Percentiles rank a stretch among this genome's conserved stretches.
Evolutionary conservation across 1,140 invertebrate species (phyloP).

Genomic region (Rhopalosiphum padi): DNA sequence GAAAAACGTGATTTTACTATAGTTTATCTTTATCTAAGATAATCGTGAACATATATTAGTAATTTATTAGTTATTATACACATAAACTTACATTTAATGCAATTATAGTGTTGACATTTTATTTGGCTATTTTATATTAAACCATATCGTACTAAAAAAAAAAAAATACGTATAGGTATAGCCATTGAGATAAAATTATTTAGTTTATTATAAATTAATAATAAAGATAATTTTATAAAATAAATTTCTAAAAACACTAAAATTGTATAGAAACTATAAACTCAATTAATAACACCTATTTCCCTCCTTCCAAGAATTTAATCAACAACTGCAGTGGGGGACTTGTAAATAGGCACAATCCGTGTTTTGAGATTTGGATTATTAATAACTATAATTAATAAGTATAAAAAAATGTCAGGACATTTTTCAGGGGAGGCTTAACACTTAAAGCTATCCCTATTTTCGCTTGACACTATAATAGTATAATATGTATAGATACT

Average conservation of each 20-base stretch:
- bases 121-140: not conserved
- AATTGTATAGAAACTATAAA: not conserved
- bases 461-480: not conserved
- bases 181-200: not conserved
- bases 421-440: not conserved
- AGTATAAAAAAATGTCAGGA: not conserved
- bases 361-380: too few relatives aligned
- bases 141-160: not conserved
- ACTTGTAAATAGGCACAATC: not conserved
- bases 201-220: not conserved
- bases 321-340: not conserved
- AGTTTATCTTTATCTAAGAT: not conserved
- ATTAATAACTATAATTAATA: too few relatives aligned
- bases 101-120: not conserved
- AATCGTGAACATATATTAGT: not conserved
- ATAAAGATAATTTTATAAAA: not conserved
- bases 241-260: not conserved
- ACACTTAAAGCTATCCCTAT: not conserved
- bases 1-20: not conserved
- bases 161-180: not conserved
- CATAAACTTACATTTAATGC: not conserved
- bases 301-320: not conserved
- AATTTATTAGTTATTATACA: not conserved
- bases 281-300: not conserved
- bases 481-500: not conserved